Conservation (phyloP, 2,797 vertebrate species). For the Varecia variegata region DNA sequence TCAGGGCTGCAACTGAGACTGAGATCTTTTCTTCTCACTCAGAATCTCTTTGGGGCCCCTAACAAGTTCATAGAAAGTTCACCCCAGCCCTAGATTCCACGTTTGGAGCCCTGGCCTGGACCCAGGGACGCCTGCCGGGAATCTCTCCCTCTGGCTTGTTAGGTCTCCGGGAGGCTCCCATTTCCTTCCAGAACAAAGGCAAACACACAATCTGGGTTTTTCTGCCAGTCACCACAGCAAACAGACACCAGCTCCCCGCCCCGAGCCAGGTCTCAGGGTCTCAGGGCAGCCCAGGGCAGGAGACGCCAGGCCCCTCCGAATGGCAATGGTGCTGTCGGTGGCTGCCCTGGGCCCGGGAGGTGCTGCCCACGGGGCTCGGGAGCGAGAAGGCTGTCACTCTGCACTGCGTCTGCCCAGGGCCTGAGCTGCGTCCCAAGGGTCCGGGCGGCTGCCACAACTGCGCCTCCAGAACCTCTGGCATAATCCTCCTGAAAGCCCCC, state of each 20-base stretch:
- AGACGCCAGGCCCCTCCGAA: not conserved
- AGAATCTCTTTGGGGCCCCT: not conserved
- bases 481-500: not conserved
- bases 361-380: accelerated
- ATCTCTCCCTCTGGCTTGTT: not conserved
- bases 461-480: not conserved
- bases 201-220: not conserved
- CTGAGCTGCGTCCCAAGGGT: not conserved
- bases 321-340: not conserved
- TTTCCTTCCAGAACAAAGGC: slow-evolving; percentile 43
- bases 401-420: not conserved
- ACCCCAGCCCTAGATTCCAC: not conserved
- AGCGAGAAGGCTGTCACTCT: not conserved
- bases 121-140: not conserved
- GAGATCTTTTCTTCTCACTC: not conserved
- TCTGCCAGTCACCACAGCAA: not conserved
- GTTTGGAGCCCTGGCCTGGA: not conserved
- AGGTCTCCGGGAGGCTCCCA: not conserved
- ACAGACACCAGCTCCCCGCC: not conserved
- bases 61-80: not conserved
- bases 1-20: not conserved
- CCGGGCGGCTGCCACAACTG: not conserved
- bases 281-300: not conserved
- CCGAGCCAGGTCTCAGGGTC: not conserved
- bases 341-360: accelerated